Evolutionary conservation across 2,113 vertebrate genomes (phyloP).

Genomic region (Pteropus alecto): DNA sequence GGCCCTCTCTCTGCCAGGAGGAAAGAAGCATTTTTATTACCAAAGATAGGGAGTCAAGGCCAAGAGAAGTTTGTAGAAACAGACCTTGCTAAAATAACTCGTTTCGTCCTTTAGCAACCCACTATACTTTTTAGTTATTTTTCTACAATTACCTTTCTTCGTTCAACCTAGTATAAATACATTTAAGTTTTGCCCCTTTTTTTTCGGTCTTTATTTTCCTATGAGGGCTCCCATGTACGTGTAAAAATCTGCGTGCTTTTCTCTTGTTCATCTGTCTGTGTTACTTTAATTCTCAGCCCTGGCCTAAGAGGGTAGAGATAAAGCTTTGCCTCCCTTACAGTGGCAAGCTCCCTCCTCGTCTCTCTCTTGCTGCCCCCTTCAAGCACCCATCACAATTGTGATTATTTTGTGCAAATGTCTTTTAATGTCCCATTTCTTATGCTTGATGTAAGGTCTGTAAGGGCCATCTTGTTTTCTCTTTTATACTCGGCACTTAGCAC

Average conservation of each 20-base stretch:
- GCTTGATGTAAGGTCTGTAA: not conserved
- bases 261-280: not conserved
- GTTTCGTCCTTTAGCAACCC: not conserved
- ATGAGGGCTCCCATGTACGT: fast-evolving
- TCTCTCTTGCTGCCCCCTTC: not conserved
- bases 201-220: not conserved
- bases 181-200: not conserved
- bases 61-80: not conserved
- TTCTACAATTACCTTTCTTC: not conserved
- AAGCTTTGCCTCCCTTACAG: not conserved
- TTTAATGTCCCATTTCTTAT: not conserved
- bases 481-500: not conserved
- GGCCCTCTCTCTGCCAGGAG: not conserved
- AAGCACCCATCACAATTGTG: not conserved
- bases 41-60: not conserved
- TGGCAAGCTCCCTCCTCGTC: not conserved
- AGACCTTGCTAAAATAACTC: not conserved
- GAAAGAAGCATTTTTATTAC: not conserved
- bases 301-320: not conserved
- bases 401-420: not conserved
- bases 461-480: not conserved
- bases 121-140: not conserved
- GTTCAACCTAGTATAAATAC: not conserved
- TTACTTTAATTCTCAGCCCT: not conserved
- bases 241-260: not conserved